Percentiles rank a stretch among this genome's conserved stretches.
Evolutionary conservation across 2,888 invertebrate species (phyloP).

Genomic region (Mythimna ferrago): DNA sequence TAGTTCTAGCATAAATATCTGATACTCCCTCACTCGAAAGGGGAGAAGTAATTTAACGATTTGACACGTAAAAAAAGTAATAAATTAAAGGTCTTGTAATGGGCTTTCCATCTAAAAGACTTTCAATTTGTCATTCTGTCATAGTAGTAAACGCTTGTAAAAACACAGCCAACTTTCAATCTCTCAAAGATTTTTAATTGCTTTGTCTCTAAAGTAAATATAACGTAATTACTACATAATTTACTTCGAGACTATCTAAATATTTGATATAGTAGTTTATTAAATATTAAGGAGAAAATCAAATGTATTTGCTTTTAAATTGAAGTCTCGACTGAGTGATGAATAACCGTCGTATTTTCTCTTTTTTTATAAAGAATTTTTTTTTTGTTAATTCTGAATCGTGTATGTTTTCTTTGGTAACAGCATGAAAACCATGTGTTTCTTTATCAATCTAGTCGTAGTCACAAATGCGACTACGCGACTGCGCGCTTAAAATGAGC

Average conservation of each 20-base stretch:
- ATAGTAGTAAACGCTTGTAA: not conserved
- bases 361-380: not conserved
- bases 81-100: not conserved
- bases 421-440: not conserved
- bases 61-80: too few relatives aligned
- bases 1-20: too few relatives aligned
- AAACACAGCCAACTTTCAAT: not conserved
- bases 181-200: constrained; percentile 27
- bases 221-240: constrained; percentile 1
- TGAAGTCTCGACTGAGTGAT: not conserved
- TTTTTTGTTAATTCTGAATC: too few relatives aligned
- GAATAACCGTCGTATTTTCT: not conserved
- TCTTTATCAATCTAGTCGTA: not conserved
- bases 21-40: too few relatives aligned
- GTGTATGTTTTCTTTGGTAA: not conserved
- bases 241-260: not conserved
- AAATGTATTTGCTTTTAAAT: constrained; percentile 16
- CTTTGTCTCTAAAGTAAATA: constrained; percentile 5
- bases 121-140: not conserved
- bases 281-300: constrained; percentile 6
- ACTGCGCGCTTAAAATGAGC: too few relatives aligned
- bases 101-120: not conserved
- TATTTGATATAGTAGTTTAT: constrained; percentile 6
- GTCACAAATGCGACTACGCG: too few relatives aligned
- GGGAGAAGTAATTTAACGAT: too few relatives aligned